Base-by-base conservation (phyloP, 53 echinoderm and acorn worm genomes). In the Apostichopus leukothele region DNA sequence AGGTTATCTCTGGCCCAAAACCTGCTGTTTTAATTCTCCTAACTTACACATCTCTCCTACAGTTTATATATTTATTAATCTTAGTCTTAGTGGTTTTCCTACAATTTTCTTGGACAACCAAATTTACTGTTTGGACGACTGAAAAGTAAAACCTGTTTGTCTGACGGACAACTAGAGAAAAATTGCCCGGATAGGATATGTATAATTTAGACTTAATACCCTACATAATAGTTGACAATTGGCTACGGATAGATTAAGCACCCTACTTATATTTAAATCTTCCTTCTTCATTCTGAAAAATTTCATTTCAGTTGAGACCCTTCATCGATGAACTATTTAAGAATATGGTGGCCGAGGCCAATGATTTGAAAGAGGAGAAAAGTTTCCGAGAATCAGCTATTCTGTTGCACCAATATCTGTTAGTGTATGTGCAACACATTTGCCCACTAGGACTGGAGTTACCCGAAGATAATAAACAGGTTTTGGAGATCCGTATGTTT, bases 341-440 rank as follows among this genome's bases (percentile, higher is more conserved):
- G 85, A 67, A 85, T 60, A 85, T 85, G 85, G 68, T 67, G 20
- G 67, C 23, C 14, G 85, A 85, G 27, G 85, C 85, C 66, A 85
- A 67, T 18, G 67, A 85, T 16, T 67, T 67, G 27, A 85, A 60
- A 20, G 60, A 21, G 50, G 85, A 85, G 11, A 85, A 14, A 50
- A 67, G 25, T 50, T 85, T 85, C 26, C 39, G 66, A 5, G 85
- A 85, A 20, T 59, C 85, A 11, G 85, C 85, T 39, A 50, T 67
- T 8, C 16, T 21, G 7, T 60, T 85, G 12, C 50, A 85, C 27
- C 23, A 60, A 51, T 85, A 27, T 12, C 50, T 85, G 4, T 60
- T 85, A 20, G 85, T 85, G 1, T 85, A 85, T 16, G 67, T 85
- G 66, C 66, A 85, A 63, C 66, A 85, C 20, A 20, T 85, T 5